Base-by-base conservation (phyloP, 2,888 invertebrate species). In the Ennomos erosarius region DNA sequence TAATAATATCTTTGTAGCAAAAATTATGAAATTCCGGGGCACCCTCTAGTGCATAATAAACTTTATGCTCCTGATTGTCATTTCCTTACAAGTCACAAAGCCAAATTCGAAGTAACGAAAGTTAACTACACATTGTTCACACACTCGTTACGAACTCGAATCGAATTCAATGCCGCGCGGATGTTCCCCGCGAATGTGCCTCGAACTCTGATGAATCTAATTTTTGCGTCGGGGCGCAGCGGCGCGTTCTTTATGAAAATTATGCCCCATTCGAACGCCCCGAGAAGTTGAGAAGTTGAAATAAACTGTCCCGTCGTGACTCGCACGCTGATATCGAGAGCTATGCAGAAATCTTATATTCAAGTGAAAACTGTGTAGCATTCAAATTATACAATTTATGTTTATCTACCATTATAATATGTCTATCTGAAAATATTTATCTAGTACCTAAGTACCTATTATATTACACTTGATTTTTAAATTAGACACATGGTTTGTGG, bases 221-320 rank as follows among this genome's bases (percentile, higher is more conserved):
- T 90, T 91, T 87, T 88, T 88, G 84, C 74, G 81, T 79, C 78
- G 79, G 71, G 74, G 82, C 76, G 81, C 81, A 83, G 71, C 75
- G 76, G 81, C 81, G 84, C 81, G 84, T 84, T 88, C 79, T 83
- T 87, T 89, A 88, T 87, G 88, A 90, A 90, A 90, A 90, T 90
- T 90, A 90, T 89, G 86, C 88, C 80, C 87, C 85, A 85, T 90
- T 87, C 80, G 87, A 90, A 88, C 85, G 85, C 78, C 76, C 75
- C 73, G 76, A 76, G 80, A 84, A 90, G 87, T 91, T 90, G 84
- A 82, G 85, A 88, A 90, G 87, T 89, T 87, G 84, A 84, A 89
- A 90, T 88, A 90, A 90, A 91, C 90, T 88, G 90, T 87, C 85
- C 79, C 79, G 76, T 71, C 90, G 90, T 90, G 90, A 90, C 90